Conservation (phyloP, 2,113 vertebrate species). For the Austrofundulus limnaeus region DNA sequence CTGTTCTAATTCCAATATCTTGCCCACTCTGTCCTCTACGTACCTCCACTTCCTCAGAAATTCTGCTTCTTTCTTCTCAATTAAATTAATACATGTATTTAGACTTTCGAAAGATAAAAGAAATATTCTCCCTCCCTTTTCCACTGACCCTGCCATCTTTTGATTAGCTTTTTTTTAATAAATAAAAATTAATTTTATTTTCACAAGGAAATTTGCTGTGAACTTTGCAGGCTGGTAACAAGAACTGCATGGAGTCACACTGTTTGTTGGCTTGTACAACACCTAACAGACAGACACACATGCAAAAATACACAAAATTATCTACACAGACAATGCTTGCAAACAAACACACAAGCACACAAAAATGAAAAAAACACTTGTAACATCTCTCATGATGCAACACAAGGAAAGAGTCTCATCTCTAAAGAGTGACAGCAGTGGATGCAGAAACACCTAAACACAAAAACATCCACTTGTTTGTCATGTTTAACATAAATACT, state of each 20-base stretch:
- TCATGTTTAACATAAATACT: background rate
- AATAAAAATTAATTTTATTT: background rate
- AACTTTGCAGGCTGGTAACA: constrained; percentile 42
- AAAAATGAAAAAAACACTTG: constrained; percentile 21
- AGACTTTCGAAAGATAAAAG: constrained; percentile 71
- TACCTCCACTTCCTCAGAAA: constrained; percentile 20
- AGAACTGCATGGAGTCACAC: constrained; percentile 23
- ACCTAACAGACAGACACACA: constrained; percentile 5
- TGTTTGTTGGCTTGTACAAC: background rate
- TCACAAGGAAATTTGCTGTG: constrained; percentile 30
- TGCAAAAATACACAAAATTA: background rate
- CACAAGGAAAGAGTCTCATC: constrained; percentile 51
- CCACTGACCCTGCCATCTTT: constrained; percentile 45
- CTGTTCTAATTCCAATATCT: constrained; percentile 37
- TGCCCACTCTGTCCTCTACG: constrained; percentile 33
- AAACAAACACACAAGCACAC: background rate
- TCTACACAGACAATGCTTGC: constrained; percentile 6
- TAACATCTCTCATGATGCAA: constrained; percentile 64
- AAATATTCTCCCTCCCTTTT: constrained; percentile 21
- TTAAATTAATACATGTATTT: constrained; percentile 61
- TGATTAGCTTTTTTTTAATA: constrained; percentile 40
- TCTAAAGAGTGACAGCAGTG: constrained; percentile 14
- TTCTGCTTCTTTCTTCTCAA: constrained; percentile 47
- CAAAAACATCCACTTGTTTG: background rate
- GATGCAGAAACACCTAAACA: background rate